Percentiles rank a stretch among this genome's conserved stretches.
Evolutionary conservation across 2,113 vertebrate species (phyloP).

Genomic region (Otis tarda): DNA sequence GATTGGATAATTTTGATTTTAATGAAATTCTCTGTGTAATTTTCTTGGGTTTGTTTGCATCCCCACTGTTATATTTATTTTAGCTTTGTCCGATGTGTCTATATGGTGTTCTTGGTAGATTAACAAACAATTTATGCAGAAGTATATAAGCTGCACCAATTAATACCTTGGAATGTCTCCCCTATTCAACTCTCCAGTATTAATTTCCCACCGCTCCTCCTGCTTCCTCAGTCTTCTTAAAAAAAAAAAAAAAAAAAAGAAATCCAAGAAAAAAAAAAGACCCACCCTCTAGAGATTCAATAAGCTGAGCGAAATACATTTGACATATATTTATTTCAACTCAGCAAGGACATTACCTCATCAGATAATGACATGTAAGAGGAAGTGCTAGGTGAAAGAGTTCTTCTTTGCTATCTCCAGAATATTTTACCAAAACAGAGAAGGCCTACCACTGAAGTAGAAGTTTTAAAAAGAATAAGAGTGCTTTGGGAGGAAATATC

Average conservation of each 20-base stretch:
- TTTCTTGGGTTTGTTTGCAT: not conserved
- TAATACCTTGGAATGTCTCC: not conserved
- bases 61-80: not conserved
- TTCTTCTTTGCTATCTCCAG: not conserved
- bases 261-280: not conserved
- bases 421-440: not conserved
- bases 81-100: not conserved
- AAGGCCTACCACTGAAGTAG: not conserved
- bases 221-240: not conserved
- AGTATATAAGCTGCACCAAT: not conserved
- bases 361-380: not conserved
- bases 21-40: not conserved
- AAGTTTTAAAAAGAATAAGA: not conserved
- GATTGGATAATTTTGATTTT: not conserved
- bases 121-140: not conserved
- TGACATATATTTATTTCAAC: not conserved
- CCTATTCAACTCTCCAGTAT: not conserved
- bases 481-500: not conserved
- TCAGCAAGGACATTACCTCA: not conserved
- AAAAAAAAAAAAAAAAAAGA: not conserved
- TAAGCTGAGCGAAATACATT: not conserved
- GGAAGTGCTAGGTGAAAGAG: not conserved
- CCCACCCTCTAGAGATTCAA: not conserved
- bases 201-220: not conserved
- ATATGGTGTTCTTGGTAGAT: not conserved